Evolutionary conservation across 1,140 invertebrate species (phyloP).

Genomic region (Marisa cornuarietis): DNA sequence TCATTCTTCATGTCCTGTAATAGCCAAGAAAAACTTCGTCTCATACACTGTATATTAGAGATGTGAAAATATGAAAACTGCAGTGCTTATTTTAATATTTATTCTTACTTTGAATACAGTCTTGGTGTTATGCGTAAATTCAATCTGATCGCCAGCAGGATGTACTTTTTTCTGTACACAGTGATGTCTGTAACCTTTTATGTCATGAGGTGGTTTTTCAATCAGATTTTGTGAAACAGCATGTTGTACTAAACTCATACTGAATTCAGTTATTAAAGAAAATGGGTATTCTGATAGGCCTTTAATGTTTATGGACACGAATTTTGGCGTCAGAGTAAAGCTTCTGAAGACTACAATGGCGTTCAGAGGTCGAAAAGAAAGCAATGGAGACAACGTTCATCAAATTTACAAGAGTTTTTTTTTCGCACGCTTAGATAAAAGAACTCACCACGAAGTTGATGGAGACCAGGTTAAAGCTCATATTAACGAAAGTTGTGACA

Average conservation of each 20-base stretch:
- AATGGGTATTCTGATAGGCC: not conserved
- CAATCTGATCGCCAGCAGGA: no score
- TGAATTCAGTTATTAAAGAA: no score
- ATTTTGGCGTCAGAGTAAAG: not conserved
- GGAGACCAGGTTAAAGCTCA: slow-evolving; percentile 15
- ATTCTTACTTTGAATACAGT: no score
- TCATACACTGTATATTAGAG: not conserved
- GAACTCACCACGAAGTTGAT: slow-evolving; percentile 19
- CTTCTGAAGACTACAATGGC: not conserved
- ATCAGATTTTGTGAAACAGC: no score
- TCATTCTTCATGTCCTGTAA: slow-evolving; percentile 25
- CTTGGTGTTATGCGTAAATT: no score
- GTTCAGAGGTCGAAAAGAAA: not conserved
- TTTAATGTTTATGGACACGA: not conserved
- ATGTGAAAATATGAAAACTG: not conserved
- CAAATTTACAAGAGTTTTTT: not conserved
- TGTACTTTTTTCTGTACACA: no score
- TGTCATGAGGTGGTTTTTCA: no score
- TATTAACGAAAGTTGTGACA: not conserved
- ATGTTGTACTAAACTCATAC: not conserved
- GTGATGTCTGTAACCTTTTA: no score
- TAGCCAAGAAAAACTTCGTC: not conserved
- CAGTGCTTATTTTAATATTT: not conserved
- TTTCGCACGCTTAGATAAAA: no score
- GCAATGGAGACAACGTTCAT: not conserved